Evolutionary conservation across 2,888 invertebrate genomes (phyloP), one percentile per base, ranked within the genome.

Genomic region (Catocala fraxini): DNA sequence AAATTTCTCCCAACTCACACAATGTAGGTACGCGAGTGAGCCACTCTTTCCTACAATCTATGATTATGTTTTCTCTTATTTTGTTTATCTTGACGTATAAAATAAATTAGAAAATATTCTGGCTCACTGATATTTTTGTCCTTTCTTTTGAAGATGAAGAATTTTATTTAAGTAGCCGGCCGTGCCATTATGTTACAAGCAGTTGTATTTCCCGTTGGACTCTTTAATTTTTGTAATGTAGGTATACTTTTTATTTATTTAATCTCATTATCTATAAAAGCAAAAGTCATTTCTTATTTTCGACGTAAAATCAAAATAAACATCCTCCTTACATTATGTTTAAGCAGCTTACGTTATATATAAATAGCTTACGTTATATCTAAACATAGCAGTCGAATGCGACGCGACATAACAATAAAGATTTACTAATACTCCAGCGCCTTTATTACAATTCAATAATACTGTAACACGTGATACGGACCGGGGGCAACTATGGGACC

Each of bases 391-490:
- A 25, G 25, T 25, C 4, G 25, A 1, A 25, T 25, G 41, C 42
- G 25, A 10, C 45, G 59, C 13, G 45, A 47, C 45, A 59, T 55
- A 63, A 68, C 56, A 66, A 73, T 67, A 70, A 63, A 68, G 75
- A 78, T 77, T 79, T 84, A 81, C 71, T 66, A 72, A 71, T 74
- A 71, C 68, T 48, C 55, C 58, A 68, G 60, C 78, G 75, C 75
- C 75, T 77, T 82, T 82, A 89, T 89, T 87, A 87, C 80, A 82
- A 85, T 90, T 90, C 89, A 90, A 91, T 92, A 90, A 86, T 81
- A 73, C 79, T 67, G 79, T 81, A 84, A 80, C 82, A 86, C 83
- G 81, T 84, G 88, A 85, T 87, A 87, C 85, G 86, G 83, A 78
- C 70, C 72, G 63, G 74, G 66, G 77, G 71, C 81, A 84, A 73